Evolutionary conservation across 2,888 invertebrate species (phyloP).

Genomic region (Margaritifera margaritifera): DNA sequence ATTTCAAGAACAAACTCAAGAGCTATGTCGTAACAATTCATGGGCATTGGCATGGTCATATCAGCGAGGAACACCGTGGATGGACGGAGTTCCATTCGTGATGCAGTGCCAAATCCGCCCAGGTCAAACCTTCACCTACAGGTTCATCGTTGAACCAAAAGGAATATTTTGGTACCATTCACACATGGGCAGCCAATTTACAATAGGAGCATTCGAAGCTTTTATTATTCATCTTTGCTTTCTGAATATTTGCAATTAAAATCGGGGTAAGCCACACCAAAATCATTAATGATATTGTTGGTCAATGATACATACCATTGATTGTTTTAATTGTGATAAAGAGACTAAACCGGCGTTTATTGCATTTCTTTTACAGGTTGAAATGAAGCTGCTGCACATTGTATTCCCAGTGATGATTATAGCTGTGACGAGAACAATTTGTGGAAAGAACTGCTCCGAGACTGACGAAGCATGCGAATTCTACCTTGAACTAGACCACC

Average conservation of each 20-base stretch:
- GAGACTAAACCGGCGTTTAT: too few relatives aligned
- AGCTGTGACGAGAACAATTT: too few relatives aligned
- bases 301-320: too few relatives aligned
- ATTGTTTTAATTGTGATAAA: too few relatives aligned
- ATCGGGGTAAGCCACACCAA: too few relatives aligned
- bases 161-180: slow-evolving; percentile 61
- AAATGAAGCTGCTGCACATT: too few relatives aligned
- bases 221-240: slow-evolving; percentile 60
- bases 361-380: too few relatives aligned
- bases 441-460: too few relatives aligned
- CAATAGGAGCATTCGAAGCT: slow-evolving; percentile 61
- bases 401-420: too few relatives aligned
- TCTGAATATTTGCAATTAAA: too few relatives aligned
- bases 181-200: slow-evolving; percentile 52
- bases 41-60: slow-evolving; percentile 68
- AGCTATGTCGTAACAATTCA: slow-evolving; percentile 49
- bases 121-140: slow-evolving; percentile 59
- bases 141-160: slow-evolving; percentile 47
- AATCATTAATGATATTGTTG: too few relatives aligned
- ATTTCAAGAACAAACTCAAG: slow-evolving; percentile 54
- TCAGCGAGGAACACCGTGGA: slow-evolving; percentile 56
- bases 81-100: slow-evolving; percentile 60
- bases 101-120: slow-evolving; percentile 67
- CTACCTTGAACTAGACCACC: background rate
- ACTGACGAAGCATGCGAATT: slow-evolving; percentile 1